Evolutionary conservation across 2,888 invertebrate genomes (phyloP), one percentile per base, ranked within the genome.

Genomic region (Pristionchus entomophagus): DNA sequence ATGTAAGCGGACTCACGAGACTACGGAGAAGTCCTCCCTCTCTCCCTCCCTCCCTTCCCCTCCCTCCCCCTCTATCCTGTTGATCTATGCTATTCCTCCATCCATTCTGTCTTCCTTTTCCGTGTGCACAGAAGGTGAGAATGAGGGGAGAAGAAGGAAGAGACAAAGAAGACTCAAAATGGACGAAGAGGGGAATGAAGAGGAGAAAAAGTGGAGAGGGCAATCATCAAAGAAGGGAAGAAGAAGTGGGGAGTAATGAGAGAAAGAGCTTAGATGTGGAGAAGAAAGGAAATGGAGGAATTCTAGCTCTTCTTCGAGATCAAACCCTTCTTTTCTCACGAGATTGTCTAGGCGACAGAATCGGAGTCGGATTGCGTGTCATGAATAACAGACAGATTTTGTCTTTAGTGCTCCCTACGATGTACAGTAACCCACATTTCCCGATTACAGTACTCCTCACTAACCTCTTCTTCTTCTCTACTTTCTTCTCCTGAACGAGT

Each of bases 191-290:
- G 35, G 5, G 45, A 49, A 78, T 17, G 49, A 41, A 49, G 49
- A 17, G 49, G 32, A 51, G 26, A 17, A 80, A 29, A 10, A 35
- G 19, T 19, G 78, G 32, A 80, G 78, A 29, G 51, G 51, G 51
- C 51, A 73, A 73, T 73, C 73, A 73, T 73, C 41, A 38, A 35
- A 69, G 22, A 38, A 22, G 49, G 77, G 49, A 45, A 51, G 73
- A 78, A 49, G 73, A 51, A n/a, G n/a, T n/a, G n/a, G n/a, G 51
- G 51, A 80, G 32, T 80, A 51, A 51, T 51, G 78, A 80, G 78
- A 32, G 49, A 45, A 32, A 38, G 32, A 41, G 51, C 78, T 51
- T 80, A 80, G 51, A 78, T 49, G 49, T 29, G 12, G 22, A 14
- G 78, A 80, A 51, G 78, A 80, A 51, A 12, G 49, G 41, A 77